Percentiles rank a stretch among this genome's conserved stretches.
phyloP scores from a whole-genome alignment of 2,113 vertebrate genomes.

The Hemibagrus wyckioides region DNA sequence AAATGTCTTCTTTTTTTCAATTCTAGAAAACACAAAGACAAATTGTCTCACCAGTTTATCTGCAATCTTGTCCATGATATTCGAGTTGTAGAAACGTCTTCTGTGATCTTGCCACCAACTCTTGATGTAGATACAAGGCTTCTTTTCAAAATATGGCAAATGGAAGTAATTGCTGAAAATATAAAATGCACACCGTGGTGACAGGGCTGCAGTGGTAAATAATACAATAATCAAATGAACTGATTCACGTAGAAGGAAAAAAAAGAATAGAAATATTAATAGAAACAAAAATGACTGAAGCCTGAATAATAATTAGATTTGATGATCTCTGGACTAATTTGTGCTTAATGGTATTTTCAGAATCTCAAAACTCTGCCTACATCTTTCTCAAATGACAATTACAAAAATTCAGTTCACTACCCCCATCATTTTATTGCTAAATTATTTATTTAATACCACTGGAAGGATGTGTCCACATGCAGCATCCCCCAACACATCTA shows the following conservation, averaged over 20 bases:
- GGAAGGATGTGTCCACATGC: background rate
- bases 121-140: conserved; percentile 95
- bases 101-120: conserved; percentile 98
- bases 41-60: conserved; percentile 87
- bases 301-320: background rate
- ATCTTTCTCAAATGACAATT: background rate
- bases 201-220: background rate
- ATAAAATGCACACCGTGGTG: background rate
- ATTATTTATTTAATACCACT: background rate
- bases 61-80: conserved; percentile 92
- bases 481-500: background rate
- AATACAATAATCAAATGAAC: background rate
- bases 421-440: background rate
- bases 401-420: background rate
- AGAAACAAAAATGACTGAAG: background rate
- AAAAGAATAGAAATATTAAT: background rate
- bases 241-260: background rate
- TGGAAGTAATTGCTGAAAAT: conserved; percentile 91
- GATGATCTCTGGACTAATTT: background rate
- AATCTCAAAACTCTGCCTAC: background rate
- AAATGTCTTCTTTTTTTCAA: background rate
- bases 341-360: background rate
- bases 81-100: conserved; percentile 90
- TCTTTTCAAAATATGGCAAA: conserved; percentile 93
- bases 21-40: background rate